A percentile compares a stretch with the other conserved stretches of the same genome.
phyloP scores from a whole-genome alignment of 2,888 invertebrate genomes.

The Bedellia somnulentella region DNA sequence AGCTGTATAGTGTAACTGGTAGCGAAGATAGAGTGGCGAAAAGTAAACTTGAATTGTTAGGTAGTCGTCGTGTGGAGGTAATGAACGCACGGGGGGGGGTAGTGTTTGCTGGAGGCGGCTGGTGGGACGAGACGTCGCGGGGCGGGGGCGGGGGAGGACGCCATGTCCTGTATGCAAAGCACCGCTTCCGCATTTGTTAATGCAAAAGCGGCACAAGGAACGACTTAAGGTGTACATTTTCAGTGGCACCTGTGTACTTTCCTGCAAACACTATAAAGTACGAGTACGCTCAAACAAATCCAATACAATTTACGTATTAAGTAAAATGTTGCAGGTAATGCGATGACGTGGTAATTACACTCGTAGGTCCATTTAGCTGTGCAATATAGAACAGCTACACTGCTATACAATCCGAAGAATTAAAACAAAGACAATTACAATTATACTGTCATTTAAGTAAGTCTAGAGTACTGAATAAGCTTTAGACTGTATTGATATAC shows the following conservation, averaged over 20 bases:
- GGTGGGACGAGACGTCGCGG: slow-evolving; percentile 38
- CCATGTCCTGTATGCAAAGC: slow-evolving; percentile 53
- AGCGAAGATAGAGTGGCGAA: slow-evolving; percentile 55
- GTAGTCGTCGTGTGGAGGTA: slow-evolving; percentile 51
- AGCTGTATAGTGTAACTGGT: slow-evolving; percentile 46
- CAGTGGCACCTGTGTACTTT: slow-evolving; percentile 24
- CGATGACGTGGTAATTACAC: too few relatives aligned
- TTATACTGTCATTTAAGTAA: too few relatives aligned
- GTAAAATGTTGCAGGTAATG: too few relatives aligned
- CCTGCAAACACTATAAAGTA: too few relatives aligned
- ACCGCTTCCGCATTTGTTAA: slow-evolving; percentile 61
- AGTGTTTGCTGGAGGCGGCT: slow-evolving; percentile 46
- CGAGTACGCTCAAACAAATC: too few relatives aligned
- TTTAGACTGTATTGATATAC: slow-evolving; percentile 55
- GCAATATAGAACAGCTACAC: too few relatives aligned
- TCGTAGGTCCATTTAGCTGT: too few relatives aligned
- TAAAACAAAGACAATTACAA: too few relatives aligned
- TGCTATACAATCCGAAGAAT: too few relatives aligned
- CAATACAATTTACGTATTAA: too few relatives aligned
- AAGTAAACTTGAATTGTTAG: slow-evolving; percentile 61
- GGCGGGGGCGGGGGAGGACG: slow-evolving; percentile 23
- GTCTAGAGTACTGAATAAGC: too few relatives aligned
- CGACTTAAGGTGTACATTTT: slow-evolving; percentile 61
- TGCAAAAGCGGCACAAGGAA: slow-evolving; percentile 48
- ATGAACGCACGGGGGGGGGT: slow-evolving; percentile 53